Evolutionary conservation across 2,113 vertebrate species (phyloP), one percentile per base, ranked within the genome.

Genomic region (Fukomys damarensis): DNA sequence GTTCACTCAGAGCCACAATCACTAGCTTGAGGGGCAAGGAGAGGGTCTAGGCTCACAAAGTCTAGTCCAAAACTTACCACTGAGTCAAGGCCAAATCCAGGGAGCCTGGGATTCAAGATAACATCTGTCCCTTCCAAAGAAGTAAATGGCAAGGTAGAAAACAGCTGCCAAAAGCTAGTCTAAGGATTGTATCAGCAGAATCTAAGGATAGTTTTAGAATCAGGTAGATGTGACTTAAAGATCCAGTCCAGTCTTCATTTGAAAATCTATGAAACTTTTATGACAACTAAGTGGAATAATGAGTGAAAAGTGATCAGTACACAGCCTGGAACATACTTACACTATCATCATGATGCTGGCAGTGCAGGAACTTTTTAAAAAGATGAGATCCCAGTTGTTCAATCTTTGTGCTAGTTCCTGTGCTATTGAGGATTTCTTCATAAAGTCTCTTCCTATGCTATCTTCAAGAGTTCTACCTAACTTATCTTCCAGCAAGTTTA

Each of bases 161-260:
- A 84, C 0, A 43, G 12, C 24, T 28, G 2, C 14, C 86, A 43
- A 56, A 95, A 89, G 32, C 3, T 32, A 61, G 17, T 59, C 12
- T 84, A 56, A 65, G 61, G 13, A 54, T 52, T 96, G 12, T 80
- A 52, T 87, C 84, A 66, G 19, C 58, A 61, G 9, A n/a, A 22
- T 43, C 76, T 63, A 68, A 43, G 35, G 79, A 41, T 14, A 68
- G 14, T 80, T 84, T 80, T 52, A 38, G 46, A 85, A 88, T 77
- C 46, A 92, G 54, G 89, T 59, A 63, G 52, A 61, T 77, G n/a
- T 56, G 43, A 5, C 43, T 68, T 93, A 30, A 26, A 68, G 14
- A 91, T 94, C 32, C 66, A 94, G 28, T 24, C 72, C 79, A 17
- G 26, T 87, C 26, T 65, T 96, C 43, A 46, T 26, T 83, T 87